Conservation (phyloP, 2,888 invertebrate genomes). For the Eupithecia tripunctaria region DNA sequence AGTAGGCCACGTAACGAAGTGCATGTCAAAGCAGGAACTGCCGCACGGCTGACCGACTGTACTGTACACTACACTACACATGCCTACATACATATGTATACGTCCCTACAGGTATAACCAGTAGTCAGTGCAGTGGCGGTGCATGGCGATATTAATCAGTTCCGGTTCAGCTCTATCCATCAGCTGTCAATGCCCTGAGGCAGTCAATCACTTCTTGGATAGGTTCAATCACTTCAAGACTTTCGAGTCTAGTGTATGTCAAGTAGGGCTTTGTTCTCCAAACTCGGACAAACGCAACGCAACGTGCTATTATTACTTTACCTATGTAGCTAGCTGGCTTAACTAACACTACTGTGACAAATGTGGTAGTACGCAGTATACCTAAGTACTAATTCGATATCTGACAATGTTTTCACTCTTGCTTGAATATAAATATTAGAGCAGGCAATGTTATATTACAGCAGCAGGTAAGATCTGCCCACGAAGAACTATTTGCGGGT, state of each 20-base stretch:
- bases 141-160: neutral
- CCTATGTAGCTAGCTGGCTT: neutral
- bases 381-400: neutral
- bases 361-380: neutral
- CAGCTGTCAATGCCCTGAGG: neutral
- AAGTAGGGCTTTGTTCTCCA: neutral
- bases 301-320: neutral
- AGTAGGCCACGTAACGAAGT: neutral
- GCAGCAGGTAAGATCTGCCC: constrained; percentile 1
- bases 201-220: neutral
- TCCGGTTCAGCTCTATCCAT: neutral
- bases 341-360: neutral
- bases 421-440: neutral
- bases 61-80: too few species aligned
- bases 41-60: neutral
- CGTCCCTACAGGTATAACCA: neutral
- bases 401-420: neutral
- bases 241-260: neutral
- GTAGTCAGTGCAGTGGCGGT: neutral
- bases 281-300: neutral
- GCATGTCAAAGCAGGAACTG: constrained; percentile 9
- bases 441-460: neutral
- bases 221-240: neutral
- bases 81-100: neutral
- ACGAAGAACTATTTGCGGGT: neutral